Evolutionary conservation across 2,888 invertebrate genomes (phyloP), one percentile per base, ranked within the genome.

Genomic region (Megastigmus dorsalis): DNA sequence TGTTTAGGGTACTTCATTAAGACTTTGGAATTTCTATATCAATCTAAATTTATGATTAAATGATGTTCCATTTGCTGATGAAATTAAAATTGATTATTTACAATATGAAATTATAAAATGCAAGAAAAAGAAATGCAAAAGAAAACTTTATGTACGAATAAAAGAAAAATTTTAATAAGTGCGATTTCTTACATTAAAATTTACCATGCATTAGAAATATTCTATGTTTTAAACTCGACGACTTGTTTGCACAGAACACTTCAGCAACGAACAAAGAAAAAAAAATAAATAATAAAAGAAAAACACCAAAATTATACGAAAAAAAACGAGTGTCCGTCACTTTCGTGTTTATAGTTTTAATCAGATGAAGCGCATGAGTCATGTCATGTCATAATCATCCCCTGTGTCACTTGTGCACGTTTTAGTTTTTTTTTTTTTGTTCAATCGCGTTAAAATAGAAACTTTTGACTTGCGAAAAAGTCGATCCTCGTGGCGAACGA

Each of bases 321-420:
- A 9, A 65, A 48, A 38, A 55, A 6, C 7, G 7, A 36, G 20
- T 33, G 50, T 70, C n/a, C 68, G 67, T 76, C 65, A 68, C 68
- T 55, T 68, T 72, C 54, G 48, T 67, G 78, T 75, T 83, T 83
- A 83, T 84, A 84, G 81, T 83, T 81, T 82, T 79, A 77, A 73
- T 80, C 82, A 82, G 81, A 80, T 81, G 81, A 81, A 79, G 81
- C 81, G 81, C 82, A 84, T 83, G 86, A 86, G 85, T 86, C 86
- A 83, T 82, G 86, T 85, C 86, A 85, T 85, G 80, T 79, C 63
- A 75, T 71, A 50, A 60, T 68, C 67, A 67, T 63, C 74, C 74
- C 52, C 45, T 63, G 55, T 45, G 59, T 65, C 65, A n/a, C n/a
- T n/a, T n/a, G 52, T 52, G 62, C 45, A 45, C 45, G 18, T 45